Evolutionary conservation across 2,888 invertebrate genomes (phyloP), one percentile per base, ranked within the genome.

Genomic region (Bellardia pandia): DNA sequence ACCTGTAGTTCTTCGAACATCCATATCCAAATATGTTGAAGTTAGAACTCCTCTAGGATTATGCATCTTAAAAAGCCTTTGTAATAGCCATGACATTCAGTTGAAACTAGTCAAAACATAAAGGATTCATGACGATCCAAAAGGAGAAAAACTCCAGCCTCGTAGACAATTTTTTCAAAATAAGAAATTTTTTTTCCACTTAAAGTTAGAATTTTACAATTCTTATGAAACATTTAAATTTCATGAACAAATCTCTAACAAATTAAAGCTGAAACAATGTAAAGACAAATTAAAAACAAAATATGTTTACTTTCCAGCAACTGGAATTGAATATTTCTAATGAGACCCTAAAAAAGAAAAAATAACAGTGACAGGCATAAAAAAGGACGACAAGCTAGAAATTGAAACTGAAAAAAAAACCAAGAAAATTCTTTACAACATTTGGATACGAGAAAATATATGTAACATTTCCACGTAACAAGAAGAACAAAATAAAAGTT

Each of bases 281-380:
- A 58, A 58, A 58, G 3, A 16, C 8, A 8, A 53, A 53, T 23
- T 58, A 56, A 11, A 56, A 56, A 56, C 6, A 14, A 3, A 56
- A 45, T 45, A 42, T 5, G 16, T 56, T 66, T 9, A 3, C 23
- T 16, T 58, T 58, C 13, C 11, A 33, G 16, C 11, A 40, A 33
- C 74, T 8, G 2, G 6, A 45, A 74, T 7, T 11, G n/a, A 30
- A 56, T 45, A 40, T 45, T 66, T 81, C 74, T 45, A 81, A 74
- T 74, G 80, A 80, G 64, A 80, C n/a, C 14, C 62, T n/a, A 48
- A 69, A 30, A 78, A 37, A 3, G 11, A 48, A 13, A 42, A 16
- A 9, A 16, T 13, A 53, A 69, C 48, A 74, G 66, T 13, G 13
- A 33, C 33, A 51, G 5, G 5, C 8, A 58, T 45, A 45, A 71